Evolutionary conservation across 2,797 vertebrate species (phyloP).

Genomic region (Labeo calbasu): DNA sequence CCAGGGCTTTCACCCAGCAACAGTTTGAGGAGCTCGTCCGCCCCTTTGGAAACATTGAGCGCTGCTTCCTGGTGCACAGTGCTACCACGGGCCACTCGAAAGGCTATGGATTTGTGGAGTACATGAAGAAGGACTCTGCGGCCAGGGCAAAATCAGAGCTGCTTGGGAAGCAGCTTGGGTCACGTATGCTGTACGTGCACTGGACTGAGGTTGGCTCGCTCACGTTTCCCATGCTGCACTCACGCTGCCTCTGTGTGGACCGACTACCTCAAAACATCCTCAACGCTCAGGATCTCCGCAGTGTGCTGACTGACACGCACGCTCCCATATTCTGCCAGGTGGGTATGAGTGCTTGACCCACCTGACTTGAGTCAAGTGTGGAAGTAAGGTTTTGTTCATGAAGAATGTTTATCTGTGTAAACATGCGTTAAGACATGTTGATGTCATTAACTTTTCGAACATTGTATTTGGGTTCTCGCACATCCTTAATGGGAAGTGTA

Average conservation of each 20-base stretch:
- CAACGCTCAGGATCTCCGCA: conserved; percentile 81
- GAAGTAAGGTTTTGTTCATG: no score
- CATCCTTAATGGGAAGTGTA: no score
- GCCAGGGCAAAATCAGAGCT: conserved; percentile 91
- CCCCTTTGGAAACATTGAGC: conserved; percentile 91
- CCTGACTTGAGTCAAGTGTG: no score
- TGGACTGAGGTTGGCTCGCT: conserved; percentile 92
- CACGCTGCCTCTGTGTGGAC: conserved; percentile 89
- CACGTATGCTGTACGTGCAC: conserved; percentile 91
- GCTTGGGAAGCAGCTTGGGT: conserved; percentile 89
- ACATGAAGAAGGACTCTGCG: conserved; percentile 95
- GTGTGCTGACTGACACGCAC: conserved; percentile 76
- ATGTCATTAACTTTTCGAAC: no score
- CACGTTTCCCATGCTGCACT: conserved; percentile 84
- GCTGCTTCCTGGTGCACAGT: conserved; percentile 92
- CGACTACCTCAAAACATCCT: conserved; percentile 81
- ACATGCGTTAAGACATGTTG: no score
- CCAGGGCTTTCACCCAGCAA: conserved; percentile 85
- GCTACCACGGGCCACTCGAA: conserved; percentile 86
- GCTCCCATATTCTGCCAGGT: conserved; percentile 90
- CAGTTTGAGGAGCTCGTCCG: conserved; percentile 93
- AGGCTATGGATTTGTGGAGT: conserved; percentile 94
- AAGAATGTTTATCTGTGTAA: no score
- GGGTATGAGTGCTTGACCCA: not conserved
- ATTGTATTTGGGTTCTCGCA: no score